phyloP scores from a whole-genome alignment of 2,797 vertebrate species.

The Sandelia bainsii region DNA sequence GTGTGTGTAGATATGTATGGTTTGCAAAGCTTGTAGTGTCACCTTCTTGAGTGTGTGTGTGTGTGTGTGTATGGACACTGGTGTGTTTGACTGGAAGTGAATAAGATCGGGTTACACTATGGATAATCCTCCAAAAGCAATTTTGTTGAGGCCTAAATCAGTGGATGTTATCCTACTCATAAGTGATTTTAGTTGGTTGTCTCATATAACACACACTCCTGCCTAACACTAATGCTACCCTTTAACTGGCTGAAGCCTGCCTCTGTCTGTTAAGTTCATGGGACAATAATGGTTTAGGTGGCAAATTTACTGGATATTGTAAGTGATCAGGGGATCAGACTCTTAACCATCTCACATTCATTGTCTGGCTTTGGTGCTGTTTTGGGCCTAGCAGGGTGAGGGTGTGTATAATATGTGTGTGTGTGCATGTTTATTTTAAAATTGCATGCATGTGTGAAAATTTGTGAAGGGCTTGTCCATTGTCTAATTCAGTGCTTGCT shows the following conservation, averaged over 20 bases:
- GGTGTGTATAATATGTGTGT: slow-evolving; percentile 28
- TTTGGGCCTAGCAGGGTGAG: slow-evolving; percentile 46
- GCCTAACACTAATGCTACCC: slow-evolving; percentile 78
- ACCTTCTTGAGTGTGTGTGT: slow-evolving; percentile 46
- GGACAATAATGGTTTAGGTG: slow-evolving; percentile 85
- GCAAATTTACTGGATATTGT: slow-evolving; percentile 69
- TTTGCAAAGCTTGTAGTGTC: slow-evolving; percentile 48
- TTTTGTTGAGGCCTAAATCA: slow-evolving; percentile 85
- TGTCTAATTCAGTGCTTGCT: slow-evolving; percentile 42
- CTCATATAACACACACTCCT: slow-evolving; percentile 81
- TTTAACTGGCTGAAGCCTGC: slow-evolving; percentile 76
- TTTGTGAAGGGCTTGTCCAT: slow-evolving; percentile 32
- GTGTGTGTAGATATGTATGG: slow-evolving; percentile 21
- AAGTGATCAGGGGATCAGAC: slow-evolving; percentile 78
- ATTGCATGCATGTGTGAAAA: neutral
- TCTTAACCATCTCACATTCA: slow-evolving; percentile 57
- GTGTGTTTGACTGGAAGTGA: slow-evolving; percentile 74
- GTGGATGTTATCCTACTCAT: slow-evolving; percentile 81
- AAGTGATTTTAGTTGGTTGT: slow-evolving; percentile 89
- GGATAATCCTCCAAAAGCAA: slow-evolving; percentile 84
- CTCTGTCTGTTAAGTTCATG: slow-evolving; percentile 83
- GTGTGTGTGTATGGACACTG: slow-evolving; percentile 17
- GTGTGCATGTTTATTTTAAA: slow-evolving; percentile 48
- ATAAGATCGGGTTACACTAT: slow-evolving; percentile 81
- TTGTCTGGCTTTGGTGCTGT: slow-evolving; percentile 70